These are phyloP conservation scores for Astreopora myriophthalma DNA, from an alignment of 64 coral and sea anemone species.

Conservation along the genomic window DNA sequence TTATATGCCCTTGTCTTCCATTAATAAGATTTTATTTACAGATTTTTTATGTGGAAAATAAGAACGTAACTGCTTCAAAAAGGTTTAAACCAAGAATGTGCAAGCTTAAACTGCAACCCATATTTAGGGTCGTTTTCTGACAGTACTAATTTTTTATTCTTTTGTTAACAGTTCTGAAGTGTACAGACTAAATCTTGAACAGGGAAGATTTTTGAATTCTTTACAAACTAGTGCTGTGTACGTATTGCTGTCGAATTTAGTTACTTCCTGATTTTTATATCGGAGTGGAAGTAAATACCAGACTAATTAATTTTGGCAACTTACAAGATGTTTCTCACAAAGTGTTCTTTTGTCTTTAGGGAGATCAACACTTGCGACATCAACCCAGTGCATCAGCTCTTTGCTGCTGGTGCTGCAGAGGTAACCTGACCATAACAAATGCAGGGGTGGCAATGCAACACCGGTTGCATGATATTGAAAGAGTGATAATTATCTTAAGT, in stretches of 20 bases:
- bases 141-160: not conserved
- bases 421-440: constrained; percentile 13
- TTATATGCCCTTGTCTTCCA: no score
- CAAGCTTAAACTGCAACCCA: no score
- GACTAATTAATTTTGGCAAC: not conserved
- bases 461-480: no score
- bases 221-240: constrained; percentile 92
- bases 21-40: no score
- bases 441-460: not conserved
- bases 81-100: no score
- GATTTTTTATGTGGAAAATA: no score
- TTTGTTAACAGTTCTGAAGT: constrained; percentile 70
- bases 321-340: not conserved
- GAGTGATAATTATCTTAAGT: no score
- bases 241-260: not conserved
- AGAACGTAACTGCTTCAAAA: no score
- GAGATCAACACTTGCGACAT: constrained; percentile 89
- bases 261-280: no score
- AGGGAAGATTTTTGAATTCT: constrained; percentile 93
- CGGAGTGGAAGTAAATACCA: not conserved
- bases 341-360: constrained; percentile 30
- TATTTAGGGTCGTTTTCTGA: no score
- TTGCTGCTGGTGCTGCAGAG: constrained; percentile 93
- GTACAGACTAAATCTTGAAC: constrained; percentile 96
- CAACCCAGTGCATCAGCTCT: constrained; percentile 91